phyloP scores from a whole-genome alignment of 2,113 vertebrate genomes.

The Notothenia coriiceps region DNA sequence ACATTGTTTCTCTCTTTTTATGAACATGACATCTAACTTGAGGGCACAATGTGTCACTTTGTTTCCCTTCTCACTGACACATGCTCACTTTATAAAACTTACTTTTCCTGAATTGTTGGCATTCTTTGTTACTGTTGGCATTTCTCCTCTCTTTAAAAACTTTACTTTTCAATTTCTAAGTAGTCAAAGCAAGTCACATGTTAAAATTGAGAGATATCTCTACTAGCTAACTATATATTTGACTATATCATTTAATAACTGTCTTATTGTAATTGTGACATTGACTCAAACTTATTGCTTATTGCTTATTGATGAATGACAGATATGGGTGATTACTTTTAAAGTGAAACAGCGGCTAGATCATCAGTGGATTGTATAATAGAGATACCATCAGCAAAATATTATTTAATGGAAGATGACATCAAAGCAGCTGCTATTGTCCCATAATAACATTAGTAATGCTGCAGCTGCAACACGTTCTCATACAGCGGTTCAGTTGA shows the following conservation, averaged over 20 bases:
- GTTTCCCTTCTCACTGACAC: conserved; percentile 10
- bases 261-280: not conserved
- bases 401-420: conserved; percentile 13
- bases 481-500: too few species aligned
- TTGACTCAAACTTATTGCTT: not conserved
- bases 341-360: not conserved
- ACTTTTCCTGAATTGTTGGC: not conserved
- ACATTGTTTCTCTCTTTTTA: not conserved
- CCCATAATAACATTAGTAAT: not conserved
- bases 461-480: not conserved
- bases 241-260: not conserved
- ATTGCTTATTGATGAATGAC: conserved; percentile 16
- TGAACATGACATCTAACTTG: conserved; percentile 12
- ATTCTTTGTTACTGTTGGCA: not conserved
- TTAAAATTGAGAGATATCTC: not conserved
- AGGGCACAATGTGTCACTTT: conserved; percentile 25
- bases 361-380: not conserved
- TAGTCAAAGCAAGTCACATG: not conserved
- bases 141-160: not conserved
- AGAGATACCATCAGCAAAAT: too few species aligned
- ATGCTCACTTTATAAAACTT: not conserved
- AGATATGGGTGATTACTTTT: conserved; percentile 4
- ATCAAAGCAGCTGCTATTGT: too few species aligned
- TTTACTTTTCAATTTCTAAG: not conserved
- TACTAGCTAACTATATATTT: not conserved